Evolutionary conservation across 2,113 vertebrate genomes (phyloP), one percentile per base, ranked within the genome.

Genomic region (Ceyx margarethae): DNA sequence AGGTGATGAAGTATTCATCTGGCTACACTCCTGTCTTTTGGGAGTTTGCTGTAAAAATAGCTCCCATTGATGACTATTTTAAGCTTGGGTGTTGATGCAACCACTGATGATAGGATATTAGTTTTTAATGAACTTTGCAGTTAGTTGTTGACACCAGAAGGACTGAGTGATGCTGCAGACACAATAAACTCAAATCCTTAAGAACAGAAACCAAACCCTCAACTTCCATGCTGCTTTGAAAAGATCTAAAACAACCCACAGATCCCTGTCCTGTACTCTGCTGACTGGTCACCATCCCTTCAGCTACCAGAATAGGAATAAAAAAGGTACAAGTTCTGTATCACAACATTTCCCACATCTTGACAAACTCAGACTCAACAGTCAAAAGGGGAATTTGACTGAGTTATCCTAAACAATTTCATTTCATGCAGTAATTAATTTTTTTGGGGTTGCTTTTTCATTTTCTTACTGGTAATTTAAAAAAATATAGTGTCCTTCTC

Each of bases 1-100:
- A 66, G 61, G 69, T 26, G 46, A 90, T 89, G 64, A 85, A 93
- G 87, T 81, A 90, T 90, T 95, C 62, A 92, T 81, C 37, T 76
- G 51, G 37, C 35, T 87, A 69, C 77, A 91, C 74, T 64, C 37
- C 33, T 35, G 5, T 31, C 10, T n/a, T 37, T 33, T 20, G 37
- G 33, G 2, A 6, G 35, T 82, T 75, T 62, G 4, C 10, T 79
- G 15, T 19, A 77, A 48, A 56, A 29, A n/a, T 45, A 13, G 61
- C 21, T 57, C 17, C 46, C 42, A 43, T 65, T 88, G 23, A 19
- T 90, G 69, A 9, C 15, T 71, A 21, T 8, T 60, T 88, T 88
- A 40, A 68, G 14, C 29, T 37, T 40, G 31, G 18, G 15, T 18
- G 5, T 21, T 85, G 68, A 40, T 53, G 18, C 51, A 71, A 81